Conservation (phyloP, 2,797 vertebrate genomes). For the Siniperca obscura region DNA sequence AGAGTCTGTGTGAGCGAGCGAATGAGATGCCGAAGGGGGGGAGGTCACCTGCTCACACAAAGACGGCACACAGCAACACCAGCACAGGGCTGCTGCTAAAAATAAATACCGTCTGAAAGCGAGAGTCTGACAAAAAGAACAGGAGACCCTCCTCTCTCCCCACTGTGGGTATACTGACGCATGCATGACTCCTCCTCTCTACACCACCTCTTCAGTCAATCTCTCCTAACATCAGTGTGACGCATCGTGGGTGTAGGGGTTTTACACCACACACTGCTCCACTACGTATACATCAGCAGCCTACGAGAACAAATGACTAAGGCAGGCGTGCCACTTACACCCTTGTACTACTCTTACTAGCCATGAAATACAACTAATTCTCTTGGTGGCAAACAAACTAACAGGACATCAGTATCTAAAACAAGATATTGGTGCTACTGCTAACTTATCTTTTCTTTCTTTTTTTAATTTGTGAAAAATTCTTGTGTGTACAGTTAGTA, state of each 20-base stretch:
- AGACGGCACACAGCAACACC: slow-evolving; percentile 83
- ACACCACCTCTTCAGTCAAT: slow-evolving; percentile 38
- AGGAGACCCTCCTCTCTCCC: slow-evolving; percentile 64
- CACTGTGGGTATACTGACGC: slow-evolving; percentile 55
- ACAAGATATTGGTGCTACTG: background rate
- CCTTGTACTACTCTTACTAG: background rate
- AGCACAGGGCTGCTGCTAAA: slow-evolving; percentile 80
- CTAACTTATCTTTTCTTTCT: background rate
- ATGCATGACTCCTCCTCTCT: slow-evolving; percentile 44
- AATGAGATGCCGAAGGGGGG: slow-evolving; percentile 37
- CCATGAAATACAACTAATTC: background rate
- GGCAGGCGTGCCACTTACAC: slow-evolving; percentile 8
- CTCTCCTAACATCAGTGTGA: slow-evolving; percentile 41
- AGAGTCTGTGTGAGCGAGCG: slow-evolving; percentile 29
- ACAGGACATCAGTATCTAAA: background rate
- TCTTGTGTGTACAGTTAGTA: background rate
- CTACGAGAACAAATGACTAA: slow-evolving; percentile 56
- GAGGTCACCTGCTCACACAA: slow-evolving; percentile 76
- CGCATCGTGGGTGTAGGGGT: slow-evolving; percentile 11
- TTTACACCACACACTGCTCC: slow-evolving; percentile 51
- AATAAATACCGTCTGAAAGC: slow-evolving; percentile 79
- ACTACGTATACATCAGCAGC: slow-evolving; percentile 38
- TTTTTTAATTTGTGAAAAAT: background rate
- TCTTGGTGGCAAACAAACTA: background rate
- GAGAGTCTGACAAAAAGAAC: slow-evolving; percentile 61